Evolutionary conservation across 2,888 invertebrate genomes (phyloP).

Genomic region (Dysmachus trigonus): DNA sequence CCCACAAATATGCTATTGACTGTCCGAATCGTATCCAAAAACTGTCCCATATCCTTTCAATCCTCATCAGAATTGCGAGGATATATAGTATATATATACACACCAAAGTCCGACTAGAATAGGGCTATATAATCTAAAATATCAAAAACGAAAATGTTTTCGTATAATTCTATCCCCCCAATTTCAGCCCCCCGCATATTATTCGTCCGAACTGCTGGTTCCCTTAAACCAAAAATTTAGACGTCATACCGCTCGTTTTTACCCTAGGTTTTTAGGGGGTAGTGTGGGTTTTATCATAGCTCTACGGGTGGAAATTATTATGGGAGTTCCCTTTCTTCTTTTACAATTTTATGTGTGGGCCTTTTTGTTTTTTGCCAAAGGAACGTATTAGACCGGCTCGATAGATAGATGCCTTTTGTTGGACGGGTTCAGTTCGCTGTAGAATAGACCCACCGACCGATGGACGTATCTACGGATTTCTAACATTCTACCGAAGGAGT

Average conservation of each 20-base stretch:
- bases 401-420: constrained; percentile 17
- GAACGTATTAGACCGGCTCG: constrained; percentile 31
- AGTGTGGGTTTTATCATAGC: constrained; percentile 23
- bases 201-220: not conserved
- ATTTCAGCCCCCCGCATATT: not conserved
- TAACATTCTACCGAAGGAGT: not conserved
- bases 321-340: constrained; percentile 29
- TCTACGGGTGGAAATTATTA: constrained; percentile 26
- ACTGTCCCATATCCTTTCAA: not conserved
- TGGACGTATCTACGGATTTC: not conserved
- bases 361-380: constrained; percentile 20
- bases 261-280: not conserved
- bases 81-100: no score
- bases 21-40: constrained; percentile 31
- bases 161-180: not conserved
- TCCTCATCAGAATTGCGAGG: not conserved
- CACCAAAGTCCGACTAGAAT: not conserved
- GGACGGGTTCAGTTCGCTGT: not conserved
- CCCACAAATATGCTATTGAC: constrained; percentile 36
- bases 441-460: not conserved
- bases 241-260: constrained; percentile 31
- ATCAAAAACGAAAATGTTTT: constrained; percentile 25
- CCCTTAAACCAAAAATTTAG: constrained; percentile 14
- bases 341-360: constrained; percentile 8
- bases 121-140: constrained; percentile 23